Percentiles rank a stretch among this genome's conserved stretches.
Evolutionary conservation across 1,140 invertebrate species (phyloP).

Genomic region (Nasonia vitripennis): DNA sequence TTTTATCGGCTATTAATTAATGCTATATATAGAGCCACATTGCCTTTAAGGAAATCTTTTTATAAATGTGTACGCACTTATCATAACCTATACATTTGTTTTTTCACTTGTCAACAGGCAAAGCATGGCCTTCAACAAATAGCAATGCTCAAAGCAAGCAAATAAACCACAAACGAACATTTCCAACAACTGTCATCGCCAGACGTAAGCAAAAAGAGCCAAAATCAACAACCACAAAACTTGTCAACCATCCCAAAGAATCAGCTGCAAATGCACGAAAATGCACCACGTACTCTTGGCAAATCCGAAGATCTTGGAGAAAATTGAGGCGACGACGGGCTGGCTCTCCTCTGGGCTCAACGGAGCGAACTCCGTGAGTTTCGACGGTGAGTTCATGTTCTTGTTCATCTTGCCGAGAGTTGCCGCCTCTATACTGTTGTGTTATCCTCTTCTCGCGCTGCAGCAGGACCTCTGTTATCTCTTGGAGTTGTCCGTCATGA

Average conservation of each 20-base stretch:
- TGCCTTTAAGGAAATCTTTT: too few relatives aligned
- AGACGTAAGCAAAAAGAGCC: too few relatives aligned
- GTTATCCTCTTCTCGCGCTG: not conserved
- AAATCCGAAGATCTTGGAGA: constrained; percentile 79
- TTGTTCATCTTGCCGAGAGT: constrained; percentile 73
- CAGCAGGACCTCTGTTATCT: not conserved
- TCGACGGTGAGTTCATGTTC: constrained; percentile 81
- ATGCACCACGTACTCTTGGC: constrained; percentile 63
- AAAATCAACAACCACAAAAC: not conserved
- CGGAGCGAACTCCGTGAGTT: constrained; percentile 86
- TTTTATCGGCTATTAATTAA: not conserved
- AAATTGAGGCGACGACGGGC: constrained; percentile 76
- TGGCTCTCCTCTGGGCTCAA: constrained; percentile 80
- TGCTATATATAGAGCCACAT: too few relatives aligned
- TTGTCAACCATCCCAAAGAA: not conserved
- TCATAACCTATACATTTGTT: not conserved
- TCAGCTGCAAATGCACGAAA: constrained; percentile 27
- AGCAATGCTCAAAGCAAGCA: too few relatives aligned
- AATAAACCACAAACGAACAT: too few relatives aligned
- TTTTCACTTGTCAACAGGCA: not conserved
- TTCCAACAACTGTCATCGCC: too few relatives aligned
- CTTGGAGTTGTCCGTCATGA: not conserved
- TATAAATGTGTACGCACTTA: not conserved
- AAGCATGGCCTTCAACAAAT: not conserved
- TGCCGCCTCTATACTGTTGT: not conserved